Percentiles rank a stretch among this genome's conserved stretches.
These are phyloP conservation scores for Rutpela maculata DNA, from an alignment of 2,888 invertebrate species.

Conservation along the genomic window DNA sequence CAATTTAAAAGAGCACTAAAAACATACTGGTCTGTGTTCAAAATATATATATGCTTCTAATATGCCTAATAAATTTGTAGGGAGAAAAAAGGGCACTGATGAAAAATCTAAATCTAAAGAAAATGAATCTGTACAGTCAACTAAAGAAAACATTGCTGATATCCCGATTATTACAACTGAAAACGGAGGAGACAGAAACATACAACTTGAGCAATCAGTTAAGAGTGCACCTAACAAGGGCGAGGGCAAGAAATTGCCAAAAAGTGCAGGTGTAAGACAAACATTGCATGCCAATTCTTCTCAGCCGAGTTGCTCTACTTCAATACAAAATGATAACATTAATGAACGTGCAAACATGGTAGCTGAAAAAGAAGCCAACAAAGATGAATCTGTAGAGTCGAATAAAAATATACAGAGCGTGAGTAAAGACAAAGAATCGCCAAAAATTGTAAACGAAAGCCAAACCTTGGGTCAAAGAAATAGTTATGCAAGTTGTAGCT, in stretches of 20 bases:
- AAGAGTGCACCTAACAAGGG: not conserved
- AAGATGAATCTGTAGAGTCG: not conserved
- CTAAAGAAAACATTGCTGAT: not conserved
- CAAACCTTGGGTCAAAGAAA: not conserved
- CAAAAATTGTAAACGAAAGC: not conserved
- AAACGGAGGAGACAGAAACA: too few species aligned
- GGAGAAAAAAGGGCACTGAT: not conserved
- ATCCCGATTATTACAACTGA: too few species aligned
- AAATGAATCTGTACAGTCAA: not conserved
- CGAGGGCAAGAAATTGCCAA: not conserved
- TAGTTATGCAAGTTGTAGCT: not conserved
- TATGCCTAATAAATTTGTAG: not conserved
- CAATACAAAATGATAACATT: not conserved
- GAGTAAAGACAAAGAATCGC: not conserved
- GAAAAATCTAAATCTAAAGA: not conserved
- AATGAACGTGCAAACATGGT: not conserved
- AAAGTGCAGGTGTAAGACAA: not conserved
- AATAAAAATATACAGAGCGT: not conserved
- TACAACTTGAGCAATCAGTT: not conserved
- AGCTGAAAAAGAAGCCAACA: constrained; percentile 8
- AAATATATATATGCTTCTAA: too few species aligned
- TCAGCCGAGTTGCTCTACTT: not conserved
- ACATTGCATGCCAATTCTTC: not conserved
- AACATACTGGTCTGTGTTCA: too few species aligned
- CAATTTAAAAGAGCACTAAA: too few species aligned